Evolutionary conservation across 2,888 invertebrate genomes (phyloP).

Genomic region (Prosapia bicincta): DNA sequence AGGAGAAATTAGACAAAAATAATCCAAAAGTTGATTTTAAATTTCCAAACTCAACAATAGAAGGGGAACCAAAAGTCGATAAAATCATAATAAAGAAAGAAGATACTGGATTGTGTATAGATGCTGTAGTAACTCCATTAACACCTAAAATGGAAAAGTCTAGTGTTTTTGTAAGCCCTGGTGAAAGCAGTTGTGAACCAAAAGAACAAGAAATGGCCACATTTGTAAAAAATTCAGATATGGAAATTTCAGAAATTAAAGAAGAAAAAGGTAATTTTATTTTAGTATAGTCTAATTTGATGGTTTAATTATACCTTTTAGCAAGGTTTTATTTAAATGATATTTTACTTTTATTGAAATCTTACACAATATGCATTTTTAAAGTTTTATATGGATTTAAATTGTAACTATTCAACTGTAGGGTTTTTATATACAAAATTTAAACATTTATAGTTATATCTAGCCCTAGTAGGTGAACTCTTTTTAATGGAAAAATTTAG

Average conservation of each 20-base stretch:
- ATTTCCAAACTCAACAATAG: not conserved
- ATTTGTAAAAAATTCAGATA: constrained; percentile 14
- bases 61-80: constrained; percentile 31
- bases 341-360: no score
- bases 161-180: constrained; percentile 32
- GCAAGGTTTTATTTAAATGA: no score
- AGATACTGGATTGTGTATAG: constrained; percentile 29
- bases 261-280: constrained; percentile 12
- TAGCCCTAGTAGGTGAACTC: no score
- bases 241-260: constrained; percentile 6
- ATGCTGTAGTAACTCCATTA: constrained; percentile 29
- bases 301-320: no score
- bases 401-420: no score
- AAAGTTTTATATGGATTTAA: no score
- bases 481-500: no score
- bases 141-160: constrained; percentile 33
- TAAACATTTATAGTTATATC: no score
- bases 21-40: not conserved
- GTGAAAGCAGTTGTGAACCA: constrained; percentile 33
- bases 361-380: no score
- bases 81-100: constrained; percentile 32
- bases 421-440: no score
- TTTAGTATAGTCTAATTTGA: no score
- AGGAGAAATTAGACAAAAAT: not conserved
- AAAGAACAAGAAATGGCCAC: constrained; percentile 32